Conservation (phyloP, 1,140 invertebrate genomes). For the Zophobas atratus region DNA sequence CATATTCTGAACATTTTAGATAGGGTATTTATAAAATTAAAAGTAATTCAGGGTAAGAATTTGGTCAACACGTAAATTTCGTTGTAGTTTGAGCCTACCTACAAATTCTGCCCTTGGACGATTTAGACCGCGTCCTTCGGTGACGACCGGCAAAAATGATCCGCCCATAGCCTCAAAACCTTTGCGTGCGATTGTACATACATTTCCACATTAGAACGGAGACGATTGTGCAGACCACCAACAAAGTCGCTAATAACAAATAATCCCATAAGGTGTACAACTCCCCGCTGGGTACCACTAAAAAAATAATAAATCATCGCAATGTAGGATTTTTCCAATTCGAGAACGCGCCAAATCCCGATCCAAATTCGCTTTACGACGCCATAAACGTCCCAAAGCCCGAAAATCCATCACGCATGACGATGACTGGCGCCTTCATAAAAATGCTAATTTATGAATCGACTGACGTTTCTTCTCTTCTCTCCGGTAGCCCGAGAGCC, state of each 20-base stretch:
- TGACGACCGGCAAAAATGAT: no score
- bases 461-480: conserved; percentile 34
- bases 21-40: no score
- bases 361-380: conserved; percentile 10
- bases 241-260: conserved; percentile 30
- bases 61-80: no score
- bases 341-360: not conserved
- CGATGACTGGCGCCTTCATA: conserved; percentile 29
- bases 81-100: no score
- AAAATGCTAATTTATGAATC: conserved; percentile 50
- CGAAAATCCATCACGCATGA: not conserved
- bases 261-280: conserved; percentile 1
- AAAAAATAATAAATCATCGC: conserved; percentile 32
- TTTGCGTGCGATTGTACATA: not conserved
- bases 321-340: not conserved
- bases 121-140: no score
- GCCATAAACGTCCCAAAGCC: conserved; percentile 18
- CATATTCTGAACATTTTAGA: no score
- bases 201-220: conserved; percentile 16
- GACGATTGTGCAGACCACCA: conserved; percentile 31
- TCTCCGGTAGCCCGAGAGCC: conserved; percentile 20
- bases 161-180: not conserved
- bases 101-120: no score
- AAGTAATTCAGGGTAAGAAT: no score
- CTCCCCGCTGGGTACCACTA: not conserved